Evolutionary conservation across 2,797 vertebrate genomes (phyloP), one percentile per base, ranked within the genome.

Genomic region (Periparus ater): DNA sequence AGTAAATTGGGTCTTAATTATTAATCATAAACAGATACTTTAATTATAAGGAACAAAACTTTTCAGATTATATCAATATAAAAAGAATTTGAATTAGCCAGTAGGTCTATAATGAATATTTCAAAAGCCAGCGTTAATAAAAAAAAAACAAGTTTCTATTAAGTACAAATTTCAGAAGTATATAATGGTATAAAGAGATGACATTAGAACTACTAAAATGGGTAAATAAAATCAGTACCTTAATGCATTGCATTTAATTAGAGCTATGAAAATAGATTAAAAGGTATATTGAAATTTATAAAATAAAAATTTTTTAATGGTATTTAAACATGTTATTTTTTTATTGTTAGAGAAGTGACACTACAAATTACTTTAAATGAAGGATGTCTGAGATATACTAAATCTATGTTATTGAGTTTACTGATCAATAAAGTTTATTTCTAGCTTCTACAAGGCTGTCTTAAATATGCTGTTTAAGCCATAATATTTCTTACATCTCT

Each of bases 61-160:
- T 96, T 92, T 95, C 78, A 94, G 83, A 96, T 97, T 96, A 79
- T 95, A 97, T 93, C 85, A 94, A 89, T 96, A 94, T 79, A 66
- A 92, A 94, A 97, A 93, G 45, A 85, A 88, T 74, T 75, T 81
- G 78, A 88, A 82, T 89, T 96, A 95, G 81, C 78, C 80, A 96
- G 65, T 29, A 97, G 92, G 89, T 96, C 88, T 83, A 86, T 96
- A 95, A 96, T 97, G 55, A 97, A 95, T 97, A 97, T 97, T 97
- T 97, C 88, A 97, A 92, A 97, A 97, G 75, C 23, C 54, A 75
- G 15, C 55, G 47, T 86, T 96, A 90, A 40, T 13, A 40, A 40
- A 40, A 40, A 40, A 40, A 13, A 40, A 40, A 40, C 6, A 40
- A 40, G 38, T 94, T 97, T 91, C 83, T 89, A 87, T 88, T 94